A percentile compares a stretch with the other conserved stretches of the same genome.
Evolutionary conservation across 2,113 vertebrate species (phyloP).

Genomic region (Athene cunicularia): DNA sequence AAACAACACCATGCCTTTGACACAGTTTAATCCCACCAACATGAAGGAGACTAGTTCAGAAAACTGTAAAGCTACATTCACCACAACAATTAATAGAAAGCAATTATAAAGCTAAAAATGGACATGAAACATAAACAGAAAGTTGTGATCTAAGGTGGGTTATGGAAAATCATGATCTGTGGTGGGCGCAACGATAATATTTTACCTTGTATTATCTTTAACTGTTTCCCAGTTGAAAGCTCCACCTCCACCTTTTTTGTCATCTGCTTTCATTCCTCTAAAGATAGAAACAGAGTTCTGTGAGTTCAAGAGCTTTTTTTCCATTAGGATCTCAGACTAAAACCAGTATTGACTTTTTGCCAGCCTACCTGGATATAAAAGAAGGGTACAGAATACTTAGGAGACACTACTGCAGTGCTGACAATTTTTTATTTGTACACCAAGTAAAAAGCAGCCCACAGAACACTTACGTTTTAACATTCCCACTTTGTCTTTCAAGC

Average conservation of each 20-base stretch:
- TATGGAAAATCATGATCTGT: not conserved
- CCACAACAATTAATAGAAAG: not conserved
- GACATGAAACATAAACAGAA: not conserved
- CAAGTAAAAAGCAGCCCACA: not conserved
- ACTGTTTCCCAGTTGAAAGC: constrained; percentile 78
- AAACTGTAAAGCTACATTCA: not conserved
- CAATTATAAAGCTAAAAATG: not conserved
- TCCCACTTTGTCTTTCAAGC: constrained; percentile 83
- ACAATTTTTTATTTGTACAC: not conserved
- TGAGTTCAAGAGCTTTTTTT: not conserved
- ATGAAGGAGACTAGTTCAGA: not conserved
- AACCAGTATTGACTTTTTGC: not conserved
- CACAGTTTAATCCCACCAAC: not conserved
- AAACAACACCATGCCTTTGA: not conserved
- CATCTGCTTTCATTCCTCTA: constrained; percentile 78
- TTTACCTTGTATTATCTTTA: constrained; percentile 74
- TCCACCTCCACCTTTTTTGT: constrained; percentile 79
- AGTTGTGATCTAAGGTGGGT: not conserved
- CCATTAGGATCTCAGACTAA: not conserved
- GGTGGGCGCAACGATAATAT: not conserved
- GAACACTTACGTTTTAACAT: constrained; percentile 78
- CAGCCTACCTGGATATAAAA: not conserved
- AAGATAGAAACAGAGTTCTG: not conserved
- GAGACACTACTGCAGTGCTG: not conserved
- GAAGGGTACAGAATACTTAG: not conserved